phyloP scores from a whole-genome alignment of 2,113 vertebrate species.

The Tetraodon nigroviridis region DNA sequence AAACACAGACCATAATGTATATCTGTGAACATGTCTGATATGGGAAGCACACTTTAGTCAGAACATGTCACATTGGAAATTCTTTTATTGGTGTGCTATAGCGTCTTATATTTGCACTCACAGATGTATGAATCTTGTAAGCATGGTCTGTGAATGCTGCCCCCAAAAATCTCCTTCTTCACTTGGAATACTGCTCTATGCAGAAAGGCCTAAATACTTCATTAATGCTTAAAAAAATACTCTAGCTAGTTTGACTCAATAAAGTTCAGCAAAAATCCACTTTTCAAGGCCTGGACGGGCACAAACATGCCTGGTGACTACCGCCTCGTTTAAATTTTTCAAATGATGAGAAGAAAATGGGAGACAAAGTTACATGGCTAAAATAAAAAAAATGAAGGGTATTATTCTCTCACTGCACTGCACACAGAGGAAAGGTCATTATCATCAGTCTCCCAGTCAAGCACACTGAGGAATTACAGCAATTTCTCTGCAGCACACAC shows the following conservation, averaged over 20 bases:
- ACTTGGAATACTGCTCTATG: too few species aligned
- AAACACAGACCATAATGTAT: too few species aligned
- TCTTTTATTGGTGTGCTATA: not conserved
- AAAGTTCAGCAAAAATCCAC: not conserved
- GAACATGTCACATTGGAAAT: too few species aligned
- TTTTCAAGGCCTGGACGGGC: not conserved
- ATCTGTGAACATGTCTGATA: too few species aligned
- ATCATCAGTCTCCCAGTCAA: conserved; percentile 58
- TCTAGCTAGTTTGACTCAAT: conserved; percentile 2
- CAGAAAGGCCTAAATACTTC: too few species aligned
- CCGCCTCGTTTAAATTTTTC: conserved; percentile 48
- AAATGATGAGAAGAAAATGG: conserved; percentile 36
- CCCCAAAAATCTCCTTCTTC: too few species aligned
- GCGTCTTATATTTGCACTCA: not conserved
- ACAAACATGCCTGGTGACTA: too few species aligned
- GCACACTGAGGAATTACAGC: conserved; percentile 48
- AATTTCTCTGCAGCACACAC: conserved; percentile 40
- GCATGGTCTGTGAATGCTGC: too few species aligned
- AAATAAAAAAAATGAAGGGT: conserved; percentile 60
- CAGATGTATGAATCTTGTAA: too few species aligned
- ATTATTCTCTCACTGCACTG: conserved; percentile 53
- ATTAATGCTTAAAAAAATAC: not conserved
- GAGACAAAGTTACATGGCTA: conserved; percentile 57
- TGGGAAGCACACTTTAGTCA: too few species aligned
- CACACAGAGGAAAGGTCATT: conserved; percentile 61